Percentiles rank a stretch among this genome's conserved stretches.
phyloP scores from a whole-genome alignment of 2,797 vertebrate species.

The Enteromius afrohamiltoni region DNA sequence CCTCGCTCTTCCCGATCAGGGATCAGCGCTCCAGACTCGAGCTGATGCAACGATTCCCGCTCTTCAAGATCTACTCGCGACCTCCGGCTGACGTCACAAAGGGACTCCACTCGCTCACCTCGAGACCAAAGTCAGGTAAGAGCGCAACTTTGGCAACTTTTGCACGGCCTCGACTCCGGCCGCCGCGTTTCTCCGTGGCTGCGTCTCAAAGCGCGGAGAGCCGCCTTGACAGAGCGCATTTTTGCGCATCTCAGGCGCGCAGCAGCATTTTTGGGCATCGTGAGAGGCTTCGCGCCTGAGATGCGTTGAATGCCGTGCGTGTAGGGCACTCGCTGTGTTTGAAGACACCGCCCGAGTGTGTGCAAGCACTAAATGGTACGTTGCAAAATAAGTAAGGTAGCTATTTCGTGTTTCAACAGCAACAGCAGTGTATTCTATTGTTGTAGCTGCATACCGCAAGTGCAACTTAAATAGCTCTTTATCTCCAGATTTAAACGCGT shows the following conservation, averaged over 20 bases:
- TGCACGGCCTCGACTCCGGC: constrained; percentile 27
- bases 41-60: constrained; percentile 96
- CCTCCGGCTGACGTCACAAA: constrained; percentile 80
- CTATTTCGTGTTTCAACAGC: too few species aligned
- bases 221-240: neutral
- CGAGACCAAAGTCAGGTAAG: constrained; percentile 83
- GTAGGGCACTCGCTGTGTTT: neutral
- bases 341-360: neutral
- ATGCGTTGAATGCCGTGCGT: neutral
- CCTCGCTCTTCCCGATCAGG: constrained; percentile 94
- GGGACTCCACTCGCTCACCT: constrained; percentile 77
- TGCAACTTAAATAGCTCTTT: neutral
- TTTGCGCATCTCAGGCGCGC: constrained; percentile 5
- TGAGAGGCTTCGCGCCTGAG: neutral
- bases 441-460: neutral
- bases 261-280: neutral
- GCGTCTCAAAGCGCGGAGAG: neutral
- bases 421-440: neutral
- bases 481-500: constrained; percentile 6
- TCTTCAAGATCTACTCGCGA: constrained; percentile 88
- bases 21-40: constrained; percentile 88
- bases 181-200: neutral
- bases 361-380: neutral
- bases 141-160: constrained; percentile 67
- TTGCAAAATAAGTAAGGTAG: neutral